Percentiles rank a stretch among this genome's conserved stretches.
phyloP scores from a whole-genome alignment of 1,140 invertebrate genomes.

The Camponotus vicinus region DNA sequence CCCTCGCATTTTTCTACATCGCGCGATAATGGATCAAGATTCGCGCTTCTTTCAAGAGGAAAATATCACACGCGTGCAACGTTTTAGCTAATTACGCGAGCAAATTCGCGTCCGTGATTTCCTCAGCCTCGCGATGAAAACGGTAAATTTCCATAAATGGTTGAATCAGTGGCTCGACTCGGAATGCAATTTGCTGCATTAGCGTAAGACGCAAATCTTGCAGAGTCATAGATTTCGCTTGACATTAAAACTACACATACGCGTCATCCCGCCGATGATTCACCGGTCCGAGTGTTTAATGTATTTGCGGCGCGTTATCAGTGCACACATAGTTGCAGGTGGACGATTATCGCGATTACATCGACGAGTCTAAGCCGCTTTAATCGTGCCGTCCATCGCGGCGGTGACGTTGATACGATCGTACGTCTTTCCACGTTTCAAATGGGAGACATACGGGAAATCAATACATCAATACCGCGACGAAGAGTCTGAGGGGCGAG shows the following conservation, averaged over 20 bases:
- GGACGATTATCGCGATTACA: conserved; percentile 52
- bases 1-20: neutral
- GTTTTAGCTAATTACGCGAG: neutral
- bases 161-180: neutral
- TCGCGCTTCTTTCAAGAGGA: neutral
- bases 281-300: conserved; percentile 39
- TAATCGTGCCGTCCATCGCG: conserved; percentile 43
- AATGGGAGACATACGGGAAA: conserved; percentile 81
- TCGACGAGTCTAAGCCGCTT: conserved; percentile 44
- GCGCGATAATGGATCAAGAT: neutral
- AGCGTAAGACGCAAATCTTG: neutral
- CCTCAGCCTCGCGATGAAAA: neutral
- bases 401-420: conserved; percentile 53
- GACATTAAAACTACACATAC: neutral
- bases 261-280: neutral
- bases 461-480: conserved; percentile 81
- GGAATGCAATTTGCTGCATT: neutral
- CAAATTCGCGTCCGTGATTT: neutral
- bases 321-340: conserved; percentile 35
- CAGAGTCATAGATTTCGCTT: neutral
- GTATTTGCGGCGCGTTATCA: conserved; percentile 44
- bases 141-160: conserved; percentile 6
- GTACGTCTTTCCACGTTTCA: conserved; percentile 80
- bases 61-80: neutral
- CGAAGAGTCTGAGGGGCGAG: conserved; percentile 67